phyloP scores from a whole-genome alignment of 2,888 invertebrate genomes.

The Amiota mariae region DNA sequence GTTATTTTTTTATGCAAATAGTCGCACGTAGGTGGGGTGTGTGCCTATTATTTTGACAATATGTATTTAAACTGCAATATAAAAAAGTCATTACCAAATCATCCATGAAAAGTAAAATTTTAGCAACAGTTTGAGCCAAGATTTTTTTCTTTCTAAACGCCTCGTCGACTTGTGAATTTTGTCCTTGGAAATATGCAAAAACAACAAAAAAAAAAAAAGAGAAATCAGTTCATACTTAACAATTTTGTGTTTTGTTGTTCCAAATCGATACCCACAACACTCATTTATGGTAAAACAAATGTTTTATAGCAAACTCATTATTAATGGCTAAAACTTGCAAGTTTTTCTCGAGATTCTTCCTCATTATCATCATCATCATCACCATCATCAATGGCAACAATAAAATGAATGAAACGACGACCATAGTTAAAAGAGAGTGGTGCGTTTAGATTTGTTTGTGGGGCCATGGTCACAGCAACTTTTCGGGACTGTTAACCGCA shows the following conservation, averaged over 20 bases:
- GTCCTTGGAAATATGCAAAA: neutral
- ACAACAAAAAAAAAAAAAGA: neutral
- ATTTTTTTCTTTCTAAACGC: neutral
- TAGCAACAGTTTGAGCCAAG: neutral
- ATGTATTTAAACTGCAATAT: neutral
- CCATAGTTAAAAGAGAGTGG: no score
- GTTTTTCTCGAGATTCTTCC: neutral
- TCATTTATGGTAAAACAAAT: neutral
- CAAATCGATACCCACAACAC: neutral
- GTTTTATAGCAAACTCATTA: neutral
- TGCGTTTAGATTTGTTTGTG: no score
- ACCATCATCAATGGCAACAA: neutral
- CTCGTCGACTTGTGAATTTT: neutral
- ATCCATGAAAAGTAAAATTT: neutral
- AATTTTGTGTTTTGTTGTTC: neutral
- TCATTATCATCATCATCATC: neutral
- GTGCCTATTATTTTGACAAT: neutral
- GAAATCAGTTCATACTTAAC: neutral
- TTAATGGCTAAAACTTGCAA: conserved; percentile 1
- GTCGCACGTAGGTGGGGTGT: neutral
- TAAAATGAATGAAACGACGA: neutral
- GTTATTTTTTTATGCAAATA: neutral
- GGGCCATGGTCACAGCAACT: no score
- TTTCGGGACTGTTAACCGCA: neutral
- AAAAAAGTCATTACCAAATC: neutral